These are phyloP conservation scores for Phania funesta DNA, from an alignment of 2,888 invertebrate species.

Conservation along the genomic window DNA sequence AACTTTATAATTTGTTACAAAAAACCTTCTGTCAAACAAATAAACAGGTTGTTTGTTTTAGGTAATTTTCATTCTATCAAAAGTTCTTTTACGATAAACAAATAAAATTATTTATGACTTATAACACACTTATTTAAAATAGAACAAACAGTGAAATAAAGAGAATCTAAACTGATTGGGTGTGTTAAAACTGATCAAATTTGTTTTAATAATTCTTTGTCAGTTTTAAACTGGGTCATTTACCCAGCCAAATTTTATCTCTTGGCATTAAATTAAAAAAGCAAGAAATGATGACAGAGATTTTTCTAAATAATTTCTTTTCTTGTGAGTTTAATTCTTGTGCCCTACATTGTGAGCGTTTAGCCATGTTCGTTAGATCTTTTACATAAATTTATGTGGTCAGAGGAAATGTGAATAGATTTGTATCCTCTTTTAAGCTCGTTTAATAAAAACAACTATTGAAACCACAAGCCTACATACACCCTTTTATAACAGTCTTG, in stretches of 20 bases:
- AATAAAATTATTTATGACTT: not conserved
- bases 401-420: too few species aligned
- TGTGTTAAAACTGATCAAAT: not conserved
- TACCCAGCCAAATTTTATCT: not conserved
- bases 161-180: not conserved
- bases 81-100: not conserved
- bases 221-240: conserved; percentile 44
- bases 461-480: too few species aligned
- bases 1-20: not conserved
- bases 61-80: not conserved
- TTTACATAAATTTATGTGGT: too few species aligned
- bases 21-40: conserved; percentile 3
- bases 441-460: too few species aligned
- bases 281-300: not conserved
- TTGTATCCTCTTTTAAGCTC: too few species aligned
- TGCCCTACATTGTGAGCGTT: too few species aligned
- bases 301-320: not conserved
- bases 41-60: conserved; percentile 16
- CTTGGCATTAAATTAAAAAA: conserved; percentile 24
- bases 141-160: not conserved
- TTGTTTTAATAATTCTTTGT: not conserved
- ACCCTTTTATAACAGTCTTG: too few species aligned
- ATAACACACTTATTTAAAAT: not conserved
- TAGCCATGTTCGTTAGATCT: too few species aligned
- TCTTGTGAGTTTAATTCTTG: not conserved